A percentile compares a stretch with the other conserved stretches of the same genome.
These are phyloP conservation scores for Sceloporus tristichus DNA, from an alignment of 2,113 vertebrate species.

Conservation along the genomic window DNA sequence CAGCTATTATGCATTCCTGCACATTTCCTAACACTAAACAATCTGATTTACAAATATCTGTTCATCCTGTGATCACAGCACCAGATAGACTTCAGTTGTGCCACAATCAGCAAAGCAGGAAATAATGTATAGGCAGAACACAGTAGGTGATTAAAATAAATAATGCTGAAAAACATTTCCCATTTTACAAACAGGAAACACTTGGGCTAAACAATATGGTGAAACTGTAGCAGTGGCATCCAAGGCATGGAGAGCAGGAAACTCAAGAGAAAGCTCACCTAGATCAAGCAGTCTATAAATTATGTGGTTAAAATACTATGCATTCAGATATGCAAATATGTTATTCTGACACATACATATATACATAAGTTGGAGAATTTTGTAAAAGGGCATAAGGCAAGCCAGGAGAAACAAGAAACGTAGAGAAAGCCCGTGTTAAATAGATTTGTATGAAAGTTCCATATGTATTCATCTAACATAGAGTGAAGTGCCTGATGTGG, in stretches of 20 bases:
- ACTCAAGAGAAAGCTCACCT: not conserved
- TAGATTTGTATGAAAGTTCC: not conserved
- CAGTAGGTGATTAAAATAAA: no score
- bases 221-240: not conserved
- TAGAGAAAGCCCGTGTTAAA: not conserved
- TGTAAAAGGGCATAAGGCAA: not conserved
- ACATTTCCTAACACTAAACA: not conserved
- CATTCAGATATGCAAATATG: not conserved
- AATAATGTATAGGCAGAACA: no score
- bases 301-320: not conserved
- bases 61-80: not conserved
- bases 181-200: not conserved
- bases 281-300: not conserved
- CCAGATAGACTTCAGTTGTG: not conserved
- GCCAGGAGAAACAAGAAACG: not conserved
- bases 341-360: not conserved
- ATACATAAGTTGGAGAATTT: not conserved
- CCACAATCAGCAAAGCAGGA: not conserved
- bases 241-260: not conserved
- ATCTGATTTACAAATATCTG: not conserved
- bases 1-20: not conserved
- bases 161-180: not conserved
- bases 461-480: not conserved
- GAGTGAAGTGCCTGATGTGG: not conserved
- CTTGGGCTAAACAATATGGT: not conserved